Base-by-base conservation (phyloP, 2,113 vertebrate genomes). In the Penelope pileata region DNA sequence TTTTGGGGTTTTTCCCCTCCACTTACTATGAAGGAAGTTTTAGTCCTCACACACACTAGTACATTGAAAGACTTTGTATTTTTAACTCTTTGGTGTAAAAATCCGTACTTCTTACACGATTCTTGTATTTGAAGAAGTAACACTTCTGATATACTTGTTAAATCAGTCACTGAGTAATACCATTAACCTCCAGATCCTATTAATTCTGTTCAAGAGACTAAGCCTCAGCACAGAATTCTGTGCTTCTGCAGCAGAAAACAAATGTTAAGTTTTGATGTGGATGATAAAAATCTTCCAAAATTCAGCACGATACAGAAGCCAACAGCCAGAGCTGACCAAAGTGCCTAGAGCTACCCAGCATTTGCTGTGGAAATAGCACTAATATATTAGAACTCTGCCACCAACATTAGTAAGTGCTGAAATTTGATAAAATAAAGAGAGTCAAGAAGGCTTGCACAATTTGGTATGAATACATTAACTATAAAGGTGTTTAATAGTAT, bases 251-350 rank as follows among this genome's bases (percentile, higher is more conserved):
- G 74, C 30, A 51, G 34, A 53, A 53, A 26, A 32, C 42, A 87
- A 72, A 93, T 88, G 47, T 10, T 36, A 73, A 83, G 92, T 47
- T 75, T 24, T 86, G 76, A 92, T 81, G 78, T 12, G 40, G 70
- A 91, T 36, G n/a, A 94, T n/a, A 86, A 7, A n/a, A 72, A 53
- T 22, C 93, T 62, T 91, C 58, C 92, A 97, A 86, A 96, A 97
- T 95, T 96, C 53, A 93, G 32, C 48, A 72, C 27, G 2, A 85
- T 19, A 43, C 3, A 51, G 76, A 93, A 72, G 54, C 64, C 63
- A 68, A 30, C 87, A 83, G 76, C 91, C 77, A 86, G 70, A 90
- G 91, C 78, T 95, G 92, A 70, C n/a, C 36, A 43, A 66, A 88
- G 3, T 54, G 60, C 27, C 53, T 27, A 73, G 60, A 70, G 58